Evolutionary conservation across 2,888 invertebrate species (phyloP).

Genomic region (Drosophila rubida): DNA sequence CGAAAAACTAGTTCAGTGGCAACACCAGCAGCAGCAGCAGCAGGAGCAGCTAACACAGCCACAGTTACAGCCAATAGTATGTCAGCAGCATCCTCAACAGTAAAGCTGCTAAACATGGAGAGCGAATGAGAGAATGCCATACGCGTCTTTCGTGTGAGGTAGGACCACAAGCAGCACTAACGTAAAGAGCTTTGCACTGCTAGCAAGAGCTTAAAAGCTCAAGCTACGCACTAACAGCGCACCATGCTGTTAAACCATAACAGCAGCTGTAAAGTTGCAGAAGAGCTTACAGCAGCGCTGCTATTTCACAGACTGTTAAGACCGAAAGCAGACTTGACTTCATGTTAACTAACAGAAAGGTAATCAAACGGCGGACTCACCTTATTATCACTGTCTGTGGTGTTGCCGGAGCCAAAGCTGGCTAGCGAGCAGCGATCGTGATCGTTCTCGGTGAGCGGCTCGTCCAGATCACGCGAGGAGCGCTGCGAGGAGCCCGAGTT

Average conservation of each 20-base stretch:
- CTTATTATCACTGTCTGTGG: constrained; percentile 95
- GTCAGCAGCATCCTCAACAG: constrained; percentile 55
- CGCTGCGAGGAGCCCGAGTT: constrained; percentile 84
- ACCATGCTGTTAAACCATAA: constrained; percentile 9
- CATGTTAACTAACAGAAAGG: neutral
- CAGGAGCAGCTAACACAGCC: constrained; percentile 10
- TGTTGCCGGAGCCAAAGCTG: constrained; percentile 97
- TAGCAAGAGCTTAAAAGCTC: constrained; percentile 14
- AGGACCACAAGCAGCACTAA: constrained; percentile 50
- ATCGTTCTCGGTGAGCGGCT: constrained; percentile 93
- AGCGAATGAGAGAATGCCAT: constrained; percentile 19
- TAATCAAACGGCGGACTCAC: constrained; percentile 86
- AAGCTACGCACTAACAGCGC: constrained; percentile 15
- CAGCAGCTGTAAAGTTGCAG: constrained; percentile 5
- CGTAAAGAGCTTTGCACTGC: constrained; percentile 23
- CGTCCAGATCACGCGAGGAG: constrained; percentile 92
- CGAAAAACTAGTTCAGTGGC: constrained; percentile 68
- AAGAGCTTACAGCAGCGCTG: neutral
- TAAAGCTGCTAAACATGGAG: constrained; percentile 26
- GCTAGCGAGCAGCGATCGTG: constrained; percentile 95
- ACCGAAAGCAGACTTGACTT: neutral
- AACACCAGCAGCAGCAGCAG: constrained; percentile 26
- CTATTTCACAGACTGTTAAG: neutral
- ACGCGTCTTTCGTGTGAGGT: constrained; percentile 61
- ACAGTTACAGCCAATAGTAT: constrained; percentile 62